A percentile compares a stretch with the other conserved stretches of the same genome.
phyloP scores from a whole-genome alignment of 2,888 invertebrate species.

The Notocelia uddmanniana region DNA sequence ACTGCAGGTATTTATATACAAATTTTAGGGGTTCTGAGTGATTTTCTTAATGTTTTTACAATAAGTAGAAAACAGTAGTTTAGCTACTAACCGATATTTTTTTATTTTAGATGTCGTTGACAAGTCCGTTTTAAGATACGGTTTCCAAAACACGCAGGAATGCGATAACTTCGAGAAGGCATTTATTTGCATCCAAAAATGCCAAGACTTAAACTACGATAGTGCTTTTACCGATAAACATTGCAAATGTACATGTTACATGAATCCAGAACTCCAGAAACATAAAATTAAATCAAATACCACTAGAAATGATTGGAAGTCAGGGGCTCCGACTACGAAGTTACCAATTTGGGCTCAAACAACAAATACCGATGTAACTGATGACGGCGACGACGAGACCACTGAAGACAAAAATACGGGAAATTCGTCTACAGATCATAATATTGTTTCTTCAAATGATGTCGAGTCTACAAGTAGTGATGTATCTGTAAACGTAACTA shows the following conservation, averaged over 20 bases:
- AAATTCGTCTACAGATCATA: not conserved
- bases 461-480: not conserved
- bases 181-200: slow-evolving; percentile 39
- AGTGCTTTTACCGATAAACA: slow-evolving; percentile 34
- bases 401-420: not conserved
- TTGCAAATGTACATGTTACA: slow-evolving; percentile 38
- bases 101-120: slow-evolving; percentile 12
- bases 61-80: not conserved
- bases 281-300: slow-evolving; percentile 26
- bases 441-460: not conserved
- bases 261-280: slow-evolving; percentile 31
- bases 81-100: not conserved
- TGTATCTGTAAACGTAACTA: too few species aligned
- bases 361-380: not conserved
- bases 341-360: slow-evolving; percentile 31
- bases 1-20: slow-evolving; percentile 14
- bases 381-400: slow-evolving; percentile 8
- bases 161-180: slow-evolving; percentile 32
- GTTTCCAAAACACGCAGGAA: slow-evolving; percentile 29
- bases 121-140: slow-evolving; percentile 30
- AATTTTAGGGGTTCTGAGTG: too few species aligned
- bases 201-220: slow-evolving; percentile 34
- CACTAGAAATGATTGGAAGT: slow-evolving; percentile 20
- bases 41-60: not conserved
- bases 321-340: slow-evolving; percentile 24